Conservation (phyloP, 2,113 vertebrate species). For the Pangasianodon hypophthalmus region DNA sequence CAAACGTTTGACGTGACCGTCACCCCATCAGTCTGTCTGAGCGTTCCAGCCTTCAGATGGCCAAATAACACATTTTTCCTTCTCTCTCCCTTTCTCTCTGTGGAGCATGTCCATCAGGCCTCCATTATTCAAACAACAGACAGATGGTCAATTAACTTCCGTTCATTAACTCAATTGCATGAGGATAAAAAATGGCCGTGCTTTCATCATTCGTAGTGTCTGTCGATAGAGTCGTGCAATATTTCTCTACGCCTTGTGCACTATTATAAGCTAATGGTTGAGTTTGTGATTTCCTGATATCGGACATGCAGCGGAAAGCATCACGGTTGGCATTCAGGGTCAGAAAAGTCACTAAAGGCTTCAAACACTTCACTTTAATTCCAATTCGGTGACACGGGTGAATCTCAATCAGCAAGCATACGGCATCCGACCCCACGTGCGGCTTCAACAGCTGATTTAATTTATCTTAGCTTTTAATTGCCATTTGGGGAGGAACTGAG, state of each 20-base stretch:
- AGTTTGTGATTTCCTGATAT: neutral
- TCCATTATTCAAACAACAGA: conserved; percentile 52
- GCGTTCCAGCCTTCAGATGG: conserved; percentile 20
- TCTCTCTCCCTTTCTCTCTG: neutral
- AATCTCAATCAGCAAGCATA: neutral
- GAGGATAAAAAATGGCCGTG: conserved; percentile 16
- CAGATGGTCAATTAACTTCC: conserved; percentile 57
- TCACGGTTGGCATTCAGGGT: neutral
- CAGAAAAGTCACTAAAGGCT: neutral
- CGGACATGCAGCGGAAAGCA: neutral
- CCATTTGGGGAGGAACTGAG: conserved; percentile 21
- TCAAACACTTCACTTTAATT: neutral
- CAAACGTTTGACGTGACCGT: conserved; percentile 32
- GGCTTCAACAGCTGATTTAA: conserved; percentile 5
- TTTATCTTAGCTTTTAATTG: conserved; percentile 26
- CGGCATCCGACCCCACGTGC: conserved; percentile 12
- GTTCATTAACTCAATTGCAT: conserved; percentile 50
- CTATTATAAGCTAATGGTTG: neutral
- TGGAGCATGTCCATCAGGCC: conserved; percentile 16
- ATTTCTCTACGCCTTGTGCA: neutral
- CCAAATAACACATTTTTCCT: conserved; percentile 28
- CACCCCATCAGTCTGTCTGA: conserved; percentile 27
- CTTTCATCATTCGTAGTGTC: conserved; percentile 16
- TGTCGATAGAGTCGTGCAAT: neutral
- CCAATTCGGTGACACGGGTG: neutral